Percentiles rank a stretch among this genome's conserved stretches.
Evolutionary conservation across 1,140 invertebrate species (phyloP).

Genomic region (Leucophenga varia): DNA sequence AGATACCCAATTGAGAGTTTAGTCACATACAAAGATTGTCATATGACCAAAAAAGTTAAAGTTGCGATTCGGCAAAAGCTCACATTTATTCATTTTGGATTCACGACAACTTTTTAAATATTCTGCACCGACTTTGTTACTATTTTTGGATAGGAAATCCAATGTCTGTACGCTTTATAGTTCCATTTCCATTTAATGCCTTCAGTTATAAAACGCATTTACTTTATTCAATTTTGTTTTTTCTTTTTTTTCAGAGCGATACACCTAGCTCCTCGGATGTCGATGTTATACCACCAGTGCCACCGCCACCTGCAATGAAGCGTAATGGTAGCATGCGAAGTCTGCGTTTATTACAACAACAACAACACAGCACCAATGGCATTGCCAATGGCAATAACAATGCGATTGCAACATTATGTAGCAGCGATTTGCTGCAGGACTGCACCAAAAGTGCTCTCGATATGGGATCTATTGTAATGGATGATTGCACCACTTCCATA

Average conservation of each 20-base stretch:
- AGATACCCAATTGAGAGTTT: too few relatives aligned
- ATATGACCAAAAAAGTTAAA: too few relatives aligned
- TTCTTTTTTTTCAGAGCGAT: constrained; percentile 33
- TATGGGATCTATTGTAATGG: constrained; percentile 21
- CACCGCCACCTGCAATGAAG: constrained; percentile 44
- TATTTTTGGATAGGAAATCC: too few relatives aligned
- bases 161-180: too few relatives aligned
- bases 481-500: constrained; percentile 45
- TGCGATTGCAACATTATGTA: constrained; percentile 37
- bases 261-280: constrained; percentile 48
- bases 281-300: constrained; percentile 50
- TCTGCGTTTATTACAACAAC: constrained; percentile 40
- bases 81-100: too few relatives aligned
- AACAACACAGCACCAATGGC: constrained; percentile 20
- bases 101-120: too few relatives aligned
- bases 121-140: too few relatives aligned
- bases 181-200: too few relatives aligned
- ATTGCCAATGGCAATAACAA: constrained; percentile 22
- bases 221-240: not conserved
- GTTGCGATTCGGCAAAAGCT: too few relatives aligned
- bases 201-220: too few relatives aligned
- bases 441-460: constrained; percentile 35
- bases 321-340: constrained; percentile 50
- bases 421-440: constrained; percentile 41
- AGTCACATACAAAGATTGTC: too few relatives aligned